phyloP scores from a whole-genome alignment of 2,797 vertebrate genomes.

The Myripristis murdjan region DNA sequence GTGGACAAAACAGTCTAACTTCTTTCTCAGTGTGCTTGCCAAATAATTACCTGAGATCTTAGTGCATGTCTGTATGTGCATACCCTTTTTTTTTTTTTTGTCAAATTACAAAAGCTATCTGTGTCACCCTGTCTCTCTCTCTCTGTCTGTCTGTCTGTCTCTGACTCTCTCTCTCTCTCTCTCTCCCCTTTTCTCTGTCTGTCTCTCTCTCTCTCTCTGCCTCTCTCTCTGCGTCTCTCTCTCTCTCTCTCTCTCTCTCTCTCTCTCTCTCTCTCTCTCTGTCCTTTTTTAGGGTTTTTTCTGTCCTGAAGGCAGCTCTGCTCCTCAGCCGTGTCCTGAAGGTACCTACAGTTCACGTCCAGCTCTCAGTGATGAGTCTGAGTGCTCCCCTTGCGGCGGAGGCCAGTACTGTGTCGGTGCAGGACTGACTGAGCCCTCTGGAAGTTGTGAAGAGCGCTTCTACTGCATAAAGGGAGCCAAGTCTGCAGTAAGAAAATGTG shows the following conservation, averaged over 20 bases:
- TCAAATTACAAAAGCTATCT: not conserved
- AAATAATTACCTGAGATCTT: not conserved
- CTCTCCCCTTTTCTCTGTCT: not conserved
- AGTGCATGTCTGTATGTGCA: not conserved
- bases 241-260: not conserved
- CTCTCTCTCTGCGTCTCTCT: not conserved
- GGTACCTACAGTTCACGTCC: slow-evolving; percentile 82
- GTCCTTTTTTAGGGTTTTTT: slow-evolving; percentile 85
- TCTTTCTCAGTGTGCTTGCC: not conserved
- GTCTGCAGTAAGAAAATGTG: slow-evolving; percentile 83
- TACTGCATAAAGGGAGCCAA: slow-evolving; percentile 88
- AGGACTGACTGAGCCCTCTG: slow-evolving; percentile 84
- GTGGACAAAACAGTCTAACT: not conserved
- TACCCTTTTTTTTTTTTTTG: not conserved
- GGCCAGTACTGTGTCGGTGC: slow-evolving; percentile 87
- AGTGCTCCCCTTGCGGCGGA: slow-evolving; percentile 86
- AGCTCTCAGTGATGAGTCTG: slow-evolving; percentile 74
- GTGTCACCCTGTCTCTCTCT: no score
- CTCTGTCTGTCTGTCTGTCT: not conserved
- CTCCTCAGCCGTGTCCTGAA: slow-evolving; percentile 84
- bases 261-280: not conserved
- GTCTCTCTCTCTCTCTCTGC: not conserved
- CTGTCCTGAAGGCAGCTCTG: slow-evolving; percentile 83
- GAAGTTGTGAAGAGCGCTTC: slow-evolving; percentile 88
- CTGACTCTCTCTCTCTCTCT: not conserved